Evolutionary conservation across 2,113 vertebrate genomes (phyloP).

Genomic region (Microcebus murinus): DNA sequence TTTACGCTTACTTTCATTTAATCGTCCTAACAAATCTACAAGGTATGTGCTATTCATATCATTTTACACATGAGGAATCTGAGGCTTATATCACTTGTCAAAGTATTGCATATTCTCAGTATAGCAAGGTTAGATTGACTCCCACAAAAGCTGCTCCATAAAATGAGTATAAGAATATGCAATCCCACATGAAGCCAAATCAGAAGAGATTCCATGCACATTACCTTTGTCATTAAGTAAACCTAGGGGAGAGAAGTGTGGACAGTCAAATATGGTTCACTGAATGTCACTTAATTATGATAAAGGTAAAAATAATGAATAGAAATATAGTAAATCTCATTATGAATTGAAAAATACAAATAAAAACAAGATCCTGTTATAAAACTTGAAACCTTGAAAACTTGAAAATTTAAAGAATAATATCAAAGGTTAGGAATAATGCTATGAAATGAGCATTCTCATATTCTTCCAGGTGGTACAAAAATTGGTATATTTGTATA

Average conservation of each 20-base stretch:
- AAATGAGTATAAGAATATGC: not conserved
- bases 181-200: not conserved
- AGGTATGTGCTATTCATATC: not conserved
- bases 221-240: not conserved
- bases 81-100: not conserved
- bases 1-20: not conserved
- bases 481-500: not conserved
- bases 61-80: not conserved
- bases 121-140: not conserved
- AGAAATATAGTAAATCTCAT: not conserved
- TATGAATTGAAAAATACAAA: not conserved
- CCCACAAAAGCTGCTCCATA: not conserved
- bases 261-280: not conserved
- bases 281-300: not conserved
- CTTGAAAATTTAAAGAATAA: conserved; percentile 12
- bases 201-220: not conserved
- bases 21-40: not conserved
- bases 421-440: not conserved
- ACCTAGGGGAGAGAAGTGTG: not conserved
- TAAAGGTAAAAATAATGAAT: conserved; percentile 26
- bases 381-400: not conserved
- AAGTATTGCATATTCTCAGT: not conserved
- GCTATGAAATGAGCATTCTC: not conserved
- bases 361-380: not conserved
- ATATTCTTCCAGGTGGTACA: not conserved